Base-by-base conservation (phyloP, 2,888 invertebrate species). In the Drosophila koepferae region DNA sequence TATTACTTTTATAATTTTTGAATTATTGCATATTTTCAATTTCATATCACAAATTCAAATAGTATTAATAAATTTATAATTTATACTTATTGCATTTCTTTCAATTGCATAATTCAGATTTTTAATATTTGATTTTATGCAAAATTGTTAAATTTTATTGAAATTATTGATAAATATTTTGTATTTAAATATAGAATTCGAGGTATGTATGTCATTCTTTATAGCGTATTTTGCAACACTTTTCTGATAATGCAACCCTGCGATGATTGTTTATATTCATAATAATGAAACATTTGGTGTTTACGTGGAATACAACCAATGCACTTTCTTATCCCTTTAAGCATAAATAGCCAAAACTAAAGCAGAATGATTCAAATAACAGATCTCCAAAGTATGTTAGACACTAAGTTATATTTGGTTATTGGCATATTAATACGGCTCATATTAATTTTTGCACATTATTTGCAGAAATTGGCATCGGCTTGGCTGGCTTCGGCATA, bases 401-500 rank as follows among this genome's bases (percentile, higher is more conserved):
- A 60, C 8, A 9, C 23, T 31, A n/a, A 36, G 5, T 49, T 43
- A 56, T 10, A 59, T 34, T 7, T 7, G 43, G 43, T 38, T 23
- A 46, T 51, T 40, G 3, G 46, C 40, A 44, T 56, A 53, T 63
- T 62, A 64, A 40, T 20, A 43, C 55, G 38, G 40, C 82, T 36
- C 3, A 46, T 44, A 49, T 48, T 46, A 62, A 60, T 36, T 12
- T 61, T 55, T 55, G 28, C 43, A 56, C 43, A 59, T 36, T 44
- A 31, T 66, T 72, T 95, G 72, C 94, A 98, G 98, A 99, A 94
- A 99, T 99, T 91, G 99, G 99, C 23, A 98, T 99, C 46, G 99
- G 99, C 20, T 94, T 99, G 59, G 97, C 99, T 6, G 98, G 98
- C 6, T 99, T 99, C 94, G 99, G 99, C 10, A 96, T 99, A 85